Conservation (phyloP, 2,113 vertebrate species). For the Dinomys branickii region DNA sequence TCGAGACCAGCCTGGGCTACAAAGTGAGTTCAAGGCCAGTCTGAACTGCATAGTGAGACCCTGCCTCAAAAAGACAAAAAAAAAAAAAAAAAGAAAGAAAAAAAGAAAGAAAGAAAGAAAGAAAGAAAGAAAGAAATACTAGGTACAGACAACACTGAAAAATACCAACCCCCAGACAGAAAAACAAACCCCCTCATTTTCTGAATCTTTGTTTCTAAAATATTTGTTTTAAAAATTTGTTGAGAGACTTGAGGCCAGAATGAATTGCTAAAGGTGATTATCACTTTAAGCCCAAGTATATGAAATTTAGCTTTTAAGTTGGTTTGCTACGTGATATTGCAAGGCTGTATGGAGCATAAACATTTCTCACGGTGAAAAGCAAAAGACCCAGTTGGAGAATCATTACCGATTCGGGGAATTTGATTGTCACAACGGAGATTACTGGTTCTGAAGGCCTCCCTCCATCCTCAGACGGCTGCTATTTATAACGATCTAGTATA, state of each 20-base stretch:
- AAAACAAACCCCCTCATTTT: background rate
- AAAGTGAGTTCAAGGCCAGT: too few relatives aligned
- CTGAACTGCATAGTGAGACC: too few relatives aligned
- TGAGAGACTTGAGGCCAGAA: background rate
- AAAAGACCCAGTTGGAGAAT: slow-evolving; percentile 19
- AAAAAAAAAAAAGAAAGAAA: too few relatives aligned
- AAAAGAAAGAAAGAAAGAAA: too few relatives aligned
- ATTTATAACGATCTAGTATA: slow-evolving; percentile 61
- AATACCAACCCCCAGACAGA: background rate
- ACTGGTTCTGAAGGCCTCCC: slow-evolving; percentile 44
- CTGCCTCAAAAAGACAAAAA: too few relatives aligned
- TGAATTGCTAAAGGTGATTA: slow-evolving; percentile 17
- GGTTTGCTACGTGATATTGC: background rate
- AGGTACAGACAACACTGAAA: background rate
- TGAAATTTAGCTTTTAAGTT: slow-evolving; percentile 26
- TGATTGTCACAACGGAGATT: background rate
- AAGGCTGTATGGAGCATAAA: slow-evolving; percentile 39
- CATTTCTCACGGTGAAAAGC: background rate
- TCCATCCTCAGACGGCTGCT: slow-evolving; percentile 47
- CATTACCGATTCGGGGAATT: background rate
- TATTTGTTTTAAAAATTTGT: slow-evolving; percentile 38
- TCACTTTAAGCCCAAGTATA: slow-evolving; percentile 1
- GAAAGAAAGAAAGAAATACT: too few relatives aligned
- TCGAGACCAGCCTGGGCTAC: too few relatives aligned
- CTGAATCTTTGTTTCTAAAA: slow-evolving; percentile 48